Base-by-base conservation (phyloP, 2,797 vertebrate species). In the Podargus strigoides region DNA sequence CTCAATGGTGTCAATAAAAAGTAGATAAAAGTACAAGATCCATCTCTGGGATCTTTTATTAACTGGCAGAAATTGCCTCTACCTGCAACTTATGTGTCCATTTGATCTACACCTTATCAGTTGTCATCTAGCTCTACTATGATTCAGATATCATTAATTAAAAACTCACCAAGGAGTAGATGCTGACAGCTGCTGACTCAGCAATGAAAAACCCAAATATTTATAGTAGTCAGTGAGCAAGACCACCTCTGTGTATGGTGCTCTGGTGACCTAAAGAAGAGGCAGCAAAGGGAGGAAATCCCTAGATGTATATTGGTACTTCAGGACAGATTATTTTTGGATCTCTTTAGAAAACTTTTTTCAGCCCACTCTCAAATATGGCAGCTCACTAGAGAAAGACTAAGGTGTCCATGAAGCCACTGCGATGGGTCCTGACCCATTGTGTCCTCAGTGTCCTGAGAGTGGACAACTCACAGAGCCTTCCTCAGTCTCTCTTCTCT, bases 121-220 rank as follows among this genome's bases (percentile, higher is more conserved):
- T n/a, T 69, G 28, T 67, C 59, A 85, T 88, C 62, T 84, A 81
- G 16, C 73, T 78, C 39, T 78, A 62, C 36, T 49, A 46, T 75
- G 56, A 94, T 78, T 81, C 74, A 90, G 83, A 55, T 75, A 53
- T 30, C 55, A 74, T 30, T 90, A 87, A 88, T 78, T 76, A 84
- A 90, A 90, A 93, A 50, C 46, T 91, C 53, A 86, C n/a, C 37
- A 83, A 77, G 42, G 27, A 70, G 3, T 12, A 74, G 37, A 81
- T 70, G 89, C 39, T 64, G 63, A 75, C 39, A 87, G 68, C 22
- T 90, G 63, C 87, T 90, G 76, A 69, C 55, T 83, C 82, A 93
- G 73, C 77, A 81, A 73, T 67, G 60, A 85, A 68, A 81, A 82
- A 69, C 7, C 27, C 70, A 68, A 69, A 68, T 84, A 76, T 66